Evolutionary conservation across 2,888 invertebrate species (phyloP).

Genomic region (Globia sparganii): DNA sequence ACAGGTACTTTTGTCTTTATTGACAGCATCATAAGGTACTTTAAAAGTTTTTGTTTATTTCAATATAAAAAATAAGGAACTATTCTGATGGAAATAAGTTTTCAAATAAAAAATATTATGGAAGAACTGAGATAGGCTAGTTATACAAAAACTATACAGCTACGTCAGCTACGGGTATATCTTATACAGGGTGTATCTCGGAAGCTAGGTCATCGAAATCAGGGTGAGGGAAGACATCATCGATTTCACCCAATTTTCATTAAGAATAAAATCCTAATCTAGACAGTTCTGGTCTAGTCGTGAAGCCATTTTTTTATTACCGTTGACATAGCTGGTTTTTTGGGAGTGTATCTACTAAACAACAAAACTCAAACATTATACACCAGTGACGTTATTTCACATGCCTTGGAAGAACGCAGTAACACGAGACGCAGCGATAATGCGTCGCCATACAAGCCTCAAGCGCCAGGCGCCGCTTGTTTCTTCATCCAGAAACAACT

Average conservation of each 20-base stretch:
- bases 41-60: no score
- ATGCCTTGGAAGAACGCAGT: conserved; percentile 65
- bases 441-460: conserved; percentile 76
- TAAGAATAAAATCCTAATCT: neutral
- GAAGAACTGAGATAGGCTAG: neutral
- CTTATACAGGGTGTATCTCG: no score
- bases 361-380: conserved; percentile 24
- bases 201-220: no score
- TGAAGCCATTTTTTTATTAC: neutral
- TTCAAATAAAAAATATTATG: neutral
- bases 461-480: conserved; percentile 84
- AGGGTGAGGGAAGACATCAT: no score
- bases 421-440: conserved; percentile 85
- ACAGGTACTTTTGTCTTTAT: neutral
- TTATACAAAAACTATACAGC: neutral
- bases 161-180: no score
- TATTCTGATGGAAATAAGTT: neutral
- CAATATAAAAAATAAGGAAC: no score
- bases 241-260: no score
- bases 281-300: no score
- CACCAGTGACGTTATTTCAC: conserved; percentile 55
- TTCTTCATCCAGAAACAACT: conserved; percentile 86
- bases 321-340: no score
- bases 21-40: neutral
- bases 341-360: no score